Evolutionary conservation across 1,140 invertebrate species (phyloP).

Genomic region (Rhyacophila brunnea): DNA sequence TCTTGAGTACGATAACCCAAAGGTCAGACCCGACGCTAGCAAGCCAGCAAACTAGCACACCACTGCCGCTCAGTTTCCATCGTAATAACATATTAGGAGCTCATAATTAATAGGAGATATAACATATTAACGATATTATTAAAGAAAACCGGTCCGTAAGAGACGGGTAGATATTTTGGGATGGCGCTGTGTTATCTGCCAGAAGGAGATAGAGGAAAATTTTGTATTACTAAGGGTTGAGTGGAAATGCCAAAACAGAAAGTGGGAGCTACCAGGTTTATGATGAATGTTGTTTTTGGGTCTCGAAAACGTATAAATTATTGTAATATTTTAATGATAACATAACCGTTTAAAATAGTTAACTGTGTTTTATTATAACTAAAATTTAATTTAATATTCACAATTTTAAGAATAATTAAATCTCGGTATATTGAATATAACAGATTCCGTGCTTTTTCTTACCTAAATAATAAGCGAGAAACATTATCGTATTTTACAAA

Average conservation of each 20-base stretch:
- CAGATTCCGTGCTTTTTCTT: no score
- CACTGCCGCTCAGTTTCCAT: constrained; percentile 22
- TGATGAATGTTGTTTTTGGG: constrained; percentile 31
- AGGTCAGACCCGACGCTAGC: constrained; percentile 13
- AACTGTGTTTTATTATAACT: no score
- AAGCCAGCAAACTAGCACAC: neutral
- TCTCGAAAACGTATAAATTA: neutral
- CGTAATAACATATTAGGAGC: constrained; percentile 24
- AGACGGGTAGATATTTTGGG: neutral
- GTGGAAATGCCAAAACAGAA: constrained; percentile 29
- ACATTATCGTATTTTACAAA: no score
- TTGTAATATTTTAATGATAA: no score
- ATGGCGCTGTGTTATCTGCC: neutral
- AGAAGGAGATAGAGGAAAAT: constrained; percentile 12
- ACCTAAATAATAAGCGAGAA: no score
- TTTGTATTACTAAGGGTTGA: constrained; percentile 33
- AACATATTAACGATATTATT: constrained; percentile 27
- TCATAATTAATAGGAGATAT: constrained; percentile 29
- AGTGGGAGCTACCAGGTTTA: constrained; percentile 14
- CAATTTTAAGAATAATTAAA: no score
- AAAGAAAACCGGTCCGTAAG: constrained; percentile 13
- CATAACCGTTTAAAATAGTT: no score
- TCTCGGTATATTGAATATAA: no score
- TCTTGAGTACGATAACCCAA: constrained; percentile 11
- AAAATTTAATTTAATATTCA: no score